Evolutionary conservation across 64 coral and sea anemone genomes (phyloP), one percentile per base, ranked within the genome.

Genomic region (Exaiptasia diaphana): DNA sequence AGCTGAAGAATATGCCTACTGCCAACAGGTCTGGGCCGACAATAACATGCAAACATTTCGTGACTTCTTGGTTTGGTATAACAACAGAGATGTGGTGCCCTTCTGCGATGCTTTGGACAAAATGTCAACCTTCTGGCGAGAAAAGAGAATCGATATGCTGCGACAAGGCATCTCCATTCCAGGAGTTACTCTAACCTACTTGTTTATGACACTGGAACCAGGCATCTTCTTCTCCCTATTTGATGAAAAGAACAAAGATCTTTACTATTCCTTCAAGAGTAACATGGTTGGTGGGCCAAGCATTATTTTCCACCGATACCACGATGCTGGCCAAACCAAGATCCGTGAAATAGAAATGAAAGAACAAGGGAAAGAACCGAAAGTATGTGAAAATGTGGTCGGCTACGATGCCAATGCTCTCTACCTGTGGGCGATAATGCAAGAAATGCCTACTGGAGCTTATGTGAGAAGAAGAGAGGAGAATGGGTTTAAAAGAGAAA

Each of bases 341-440:
- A 57, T 70, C 22, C 40, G 80, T 27, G 1, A 58, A 20, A 7
- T 21, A 8, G 64, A 69, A 18, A 39, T 37, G 20, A 8, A n/a
- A 10, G 35, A 1, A 3, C 9, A 46, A 49, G 2, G 24, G 5
- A n/a, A 18, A 12, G 20, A 69, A 54, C 36, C 55, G 20, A 80
- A 80, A 21, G 4, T 61, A 23, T 65, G 77, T 17, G 3, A 64
- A 9, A 48, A 54, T 39, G 48, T 71, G 5, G n/a, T 89, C 20
- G 53, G 57, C 13, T 81, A 73, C 17, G 77, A 89, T 39, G 86
- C 86, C 30, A 81, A 18, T 71, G 6, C 50, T 1, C 23, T 83
- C 9, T 83, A 83, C 50, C 35, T 83, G 18, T 71, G 20, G 61
- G 63, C 64, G 10, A 18, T 71, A 4, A 56, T 76, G 50, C 73